These are phyloP conservation scores for Rhyacophila evoluta DNA, from an alignment of 2,888 invertebrate species.

Conservation along the genomic window DNA sequence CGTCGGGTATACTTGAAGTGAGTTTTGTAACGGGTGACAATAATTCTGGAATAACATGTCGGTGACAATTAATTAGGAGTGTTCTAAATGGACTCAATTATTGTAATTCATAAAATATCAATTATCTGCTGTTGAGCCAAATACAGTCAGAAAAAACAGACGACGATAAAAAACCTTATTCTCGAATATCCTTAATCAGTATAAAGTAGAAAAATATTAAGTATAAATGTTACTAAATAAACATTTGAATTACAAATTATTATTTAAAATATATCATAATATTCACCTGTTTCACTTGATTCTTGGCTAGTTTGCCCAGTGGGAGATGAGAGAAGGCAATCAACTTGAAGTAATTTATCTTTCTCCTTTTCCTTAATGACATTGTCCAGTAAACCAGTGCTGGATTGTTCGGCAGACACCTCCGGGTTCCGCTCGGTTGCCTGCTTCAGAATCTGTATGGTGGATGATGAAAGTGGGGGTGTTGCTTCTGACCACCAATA, in stretches of 20 bases:
- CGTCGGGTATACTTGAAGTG: conserved; percentile 25
- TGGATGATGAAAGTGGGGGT: conserved; percentile 60
- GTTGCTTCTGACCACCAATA: conserved; percentile 81
- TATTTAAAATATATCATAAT: too few relatives aligned
- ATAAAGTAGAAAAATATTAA: too few relatives aligned
- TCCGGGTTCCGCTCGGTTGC: conserved; percentile 36
- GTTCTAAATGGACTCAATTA: too few relatives aligned
- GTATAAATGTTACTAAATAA: too few relatives aligned
- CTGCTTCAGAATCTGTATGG: conserved; percentile 55
- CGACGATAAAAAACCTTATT: too few relatives aligned
- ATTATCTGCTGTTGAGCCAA: too few relatives aligned
- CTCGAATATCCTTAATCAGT: too few relatives aligned
- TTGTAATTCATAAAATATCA: too few relatives aligned
- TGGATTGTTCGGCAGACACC: conserved; percentile 29
- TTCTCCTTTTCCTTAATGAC: conserved; percentile 58
- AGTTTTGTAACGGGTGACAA: conserved; percentile 62
- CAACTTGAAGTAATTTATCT: conserved; percentile 50
- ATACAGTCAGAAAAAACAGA: too few relatives aligned
- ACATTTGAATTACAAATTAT: too few relatives aligned
- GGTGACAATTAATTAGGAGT: too few relatives aligned
- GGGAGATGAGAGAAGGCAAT: conserved; percentile 64
- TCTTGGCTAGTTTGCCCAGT: conserved; percentile 64
- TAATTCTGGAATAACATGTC: conserved; percentile 39
- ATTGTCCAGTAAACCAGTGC: conserved; percentile 37
- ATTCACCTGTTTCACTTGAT: conserved; percentile 68